These are phyloP conservation scores for Campoplex capitator DNA, from an alignment of 2,888 invertebrate genomes.

Conservation along the genomic window DNA sequence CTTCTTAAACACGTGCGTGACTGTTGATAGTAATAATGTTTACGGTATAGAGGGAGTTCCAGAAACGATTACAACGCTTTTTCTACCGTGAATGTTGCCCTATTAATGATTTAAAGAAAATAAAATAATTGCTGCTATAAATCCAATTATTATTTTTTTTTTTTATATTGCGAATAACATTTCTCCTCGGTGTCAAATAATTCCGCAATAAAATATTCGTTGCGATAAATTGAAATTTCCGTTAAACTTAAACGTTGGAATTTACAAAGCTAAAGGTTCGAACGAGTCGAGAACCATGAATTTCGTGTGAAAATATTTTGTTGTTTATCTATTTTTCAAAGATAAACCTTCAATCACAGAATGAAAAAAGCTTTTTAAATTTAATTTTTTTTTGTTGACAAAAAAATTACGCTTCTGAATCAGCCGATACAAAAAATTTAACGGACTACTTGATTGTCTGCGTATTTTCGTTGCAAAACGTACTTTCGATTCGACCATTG, in stretches of 20 bases:
- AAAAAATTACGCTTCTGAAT: background rate
- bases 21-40: slow-evolving; percentile 12
- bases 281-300: background rate
- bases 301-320: background rate
- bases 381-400: background rate
- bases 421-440: slow-evolving; percentile 22
- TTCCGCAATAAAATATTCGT: no score
- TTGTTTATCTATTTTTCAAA: background rate
- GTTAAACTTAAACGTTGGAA: no score
- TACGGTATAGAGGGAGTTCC: slow-evolving; percentile 12
- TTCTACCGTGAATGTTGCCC: background rate
- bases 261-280: no score
- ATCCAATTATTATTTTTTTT: background rate
- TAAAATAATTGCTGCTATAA: background rate
- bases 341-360: background rate
- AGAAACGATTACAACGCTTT: slow-evolving; percentile 2
- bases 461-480: slow-evolving; percentile 69
- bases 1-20: slow-evolving; percentile 58
- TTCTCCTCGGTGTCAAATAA: background rate
- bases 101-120: background rate
- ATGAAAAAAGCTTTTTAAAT: background rate
- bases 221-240: no score
- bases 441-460: slow-evolving; percentile 49
- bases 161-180: background rate
- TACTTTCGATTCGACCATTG: slow-evolving; percentile 70